phyloP scores from a whole-genome alignment of 2,113 vertebrate species.

The Gorsachius goisagi region DNA sequence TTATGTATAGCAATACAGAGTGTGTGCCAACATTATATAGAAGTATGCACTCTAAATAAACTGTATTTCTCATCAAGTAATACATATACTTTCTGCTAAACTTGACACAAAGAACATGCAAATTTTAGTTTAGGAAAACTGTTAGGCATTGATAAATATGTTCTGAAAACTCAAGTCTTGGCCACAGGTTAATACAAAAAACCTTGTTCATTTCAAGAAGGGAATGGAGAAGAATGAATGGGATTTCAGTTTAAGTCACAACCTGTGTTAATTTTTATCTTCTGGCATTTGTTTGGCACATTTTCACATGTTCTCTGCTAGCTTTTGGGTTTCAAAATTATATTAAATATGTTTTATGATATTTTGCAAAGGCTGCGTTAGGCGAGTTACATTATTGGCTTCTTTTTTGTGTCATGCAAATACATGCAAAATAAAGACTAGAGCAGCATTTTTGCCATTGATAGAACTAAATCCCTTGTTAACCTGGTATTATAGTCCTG shows the following conservation, averaged over 20 bases:
- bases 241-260: not conserved
- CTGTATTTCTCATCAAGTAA: not conserved
- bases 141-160: not conserved
- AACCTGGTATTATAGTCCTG: not conserved
- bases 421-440: not conserved
- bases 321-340: not conserved
- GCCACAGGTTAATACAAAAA: not conserved
- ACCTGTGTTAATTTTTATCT: not conserved
- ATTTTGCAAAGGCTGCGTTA: not conserved
- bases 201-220: not conserved
- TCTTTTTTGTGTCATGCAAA: not conserved
- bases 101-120: not conserved
- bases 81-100: not conserved
- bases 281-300: not conserved
- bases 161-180: not conserved
- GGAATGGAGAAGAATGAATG: not conserved
- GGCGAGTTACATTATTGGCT: not conserved
- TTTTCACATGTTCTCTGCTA: not conserved
- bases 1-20: not conserved
- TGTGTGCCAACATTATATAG: not conserved
- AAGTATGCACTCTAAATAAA: not conserved
- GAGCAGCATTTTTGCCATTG: not conserved
- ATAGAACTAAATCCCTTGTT: not conserved
- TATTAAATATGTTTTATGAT: not conserved
- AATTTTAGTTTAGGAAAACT: not conserved